These are phyloP conservation scores for Sericinus montela DNA, from an alignment of 2,888 invertebrate genomes.

Conservation along the genomic window DNA sequence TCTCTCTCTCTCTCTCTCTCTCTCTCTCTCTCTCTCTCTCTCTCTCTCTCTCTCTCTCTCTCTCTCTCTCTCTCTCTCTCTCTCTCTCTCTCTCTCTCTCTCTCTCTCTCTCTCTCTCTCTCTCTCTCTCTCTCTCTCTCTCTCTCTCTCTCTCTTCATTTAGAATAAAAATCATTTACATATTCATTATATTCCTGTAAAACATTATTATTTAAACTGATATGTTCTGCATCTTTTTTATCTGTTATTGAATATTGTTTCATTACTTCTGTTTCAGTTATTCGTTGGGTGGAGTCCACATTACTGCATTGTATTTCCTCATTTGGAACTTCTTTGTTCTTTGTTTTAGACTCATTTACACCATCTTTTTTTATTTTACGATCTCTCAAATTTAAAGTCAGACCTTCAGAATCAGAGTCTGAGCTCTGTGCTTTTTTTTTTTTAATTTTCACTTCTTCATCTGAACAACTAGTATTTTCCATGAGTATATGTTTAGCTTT, in stretches of 20 bases:
- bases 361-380: conserved; percentile 24
- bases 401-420: too few relatives aligned
- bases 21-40: too few relatives aligned
- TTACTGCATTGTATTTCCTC: conserved; percentile 65
- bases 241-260: conserved; percentile 12
- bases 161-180: conserved; percentile 5
- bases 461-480: conserved; percentile 48
- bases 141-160: too few relatives aligned
- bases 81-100: too few relatives aligned
- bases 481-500: conserved; percentile 53
- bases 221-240: conserved; percentile 2
- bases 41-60: too few relatives aligned
- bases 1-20: too few relatives aligned
- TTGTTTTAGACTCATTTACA: conserved; percentile 13
- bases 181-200: conserved; percentile 6
- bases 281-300: conserved; percentile 62
- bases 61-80: too few relatives aligned
- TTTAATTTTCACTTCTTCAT: conserved; percentile 45
- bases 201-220: too few relatives aligned
- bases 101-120: too few relatives aligned
- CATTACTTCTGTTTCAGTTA: conserved; percentile 50
- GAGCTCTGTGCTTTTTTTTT: too few relatives aligned
- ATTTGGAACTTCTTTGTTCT: conserved; percentile 26
- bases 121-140: too few relatives aligned
- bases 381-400: too few relatives aligned